Base-by-base conservation (phyloP, 2,797 vertebrate genomes). In the Synanceia verrucosa region DNA sequence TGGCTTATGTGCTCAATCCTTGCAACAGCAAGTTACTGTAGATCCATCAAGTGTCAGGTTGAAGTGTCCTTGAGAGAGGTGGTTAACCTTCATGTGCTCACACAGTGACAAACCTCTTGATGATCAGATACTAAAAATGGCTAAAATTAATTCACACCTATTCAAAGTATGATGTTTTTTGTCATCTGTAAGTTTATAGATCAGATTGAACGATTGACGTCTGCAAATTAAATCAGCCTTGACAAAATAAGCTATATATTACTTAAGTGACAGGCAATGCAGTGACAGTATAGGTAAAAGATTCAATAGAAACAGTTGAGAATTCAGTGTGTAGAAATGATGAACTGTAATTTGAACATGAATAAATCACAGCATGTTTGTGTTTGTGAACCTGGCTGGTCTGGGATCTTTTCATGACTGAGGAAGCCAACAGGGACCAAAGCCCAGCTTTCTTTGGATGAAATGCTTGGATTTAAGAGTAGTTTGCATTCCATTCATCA, bases 41-140 rank as follows among this genome's bases (percentile, higher is more conserved):
- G 47, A 43, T 68, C 62, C 55, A 68, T 68, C 33, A 59, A 48
- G 41, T 53, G 66, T 73, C 51, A 46, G 41, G n/a, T 3, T 41
- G 3, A 34, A 66, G 61, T 46, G 48, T 77, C 73, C 73, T 67
- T 70, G 48, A 74, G 56, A 44, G 37, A 65, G 9, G 21, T 31
- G 44, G 52, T 76, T 72, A 59, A 60, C 57, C 67, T 28, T 23
- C 28, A 39, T 60, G 73, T 55, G 34, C 29, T 36, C 48, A n/a
- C 43, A 66, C 51, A 29, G 1, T 61, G 43, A 29, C 29, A 44
- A 8, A 60, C 34, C 46, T 21, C 65, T 57, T 77, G 18, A 78
- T 57, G 46, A 52, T 55, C 47, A 62, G 31, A 70, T 48, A 9
- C 60, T 26, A n/a, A 7, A 44, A 33, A 73, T 5, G 24, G 39